Evolutionary conservation across 2,113 vertebrate genomes (phyloP).

Genomic region (Trematomus loennbergii): DNA sequence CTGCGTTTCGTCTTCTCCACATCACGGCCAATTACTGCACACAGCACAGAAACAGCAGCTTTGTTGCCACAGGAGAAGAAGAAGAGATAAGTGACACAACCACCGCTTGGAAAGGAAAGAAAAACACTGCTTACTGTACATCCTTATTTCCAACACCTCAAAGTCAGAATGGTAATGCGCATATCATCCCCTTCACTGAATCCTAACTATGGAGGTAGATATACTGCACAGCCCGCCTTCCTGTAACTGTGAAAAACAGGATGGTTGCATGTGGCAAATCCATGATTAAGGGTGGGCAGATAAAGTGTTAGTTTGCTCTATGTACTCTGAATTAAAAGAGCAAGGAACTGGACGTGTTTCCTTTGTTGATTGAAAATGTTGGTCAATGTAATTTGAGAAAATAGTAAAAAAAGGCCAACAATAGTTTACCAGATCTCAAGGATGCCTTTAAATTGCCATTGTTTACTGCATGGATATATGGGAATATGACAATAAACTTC

Average conservation of each 20-base stretch:
- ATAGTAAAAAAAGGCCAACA: background rate
- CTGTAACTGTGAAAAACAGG: conserved; percentile 5
- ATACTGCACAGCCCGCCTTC: background rate
- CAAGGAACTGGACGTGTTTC: background rate
- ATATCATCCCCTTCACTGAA: conserved; percentile 18
- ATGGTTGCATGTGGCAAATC: background rate
- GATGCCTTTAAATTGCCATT: background rate
- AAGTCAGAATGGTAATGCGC: conserved; percentile 14
- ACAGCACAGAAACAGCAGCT: background rate
- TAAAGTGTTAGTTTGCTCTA: background rate
- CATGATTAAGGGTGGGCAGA: background rate
- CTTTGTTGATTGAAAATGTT: background rate
- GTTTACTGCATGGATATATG: background rate
- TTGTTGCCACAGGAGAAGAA: background rate
- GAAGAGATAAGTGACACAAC: conserved; percentile 21
- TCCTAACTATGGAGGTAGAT: conserved; percentile 25
- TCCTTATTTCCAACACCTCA: conserved; percentile 43
- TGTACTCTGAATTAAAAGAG: background rate
- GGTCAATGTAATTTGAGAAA: background rate
- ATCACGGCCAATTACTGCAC: conserved; percentile 34
- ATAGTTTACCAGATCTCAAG: background rate
- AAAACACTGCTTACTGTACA: conserved; percentile 8
- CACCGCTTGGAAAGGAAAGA: conserved; percentile 11
- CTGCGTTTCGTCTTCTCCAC: conserved; percentile 14
- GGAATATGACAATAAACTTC: background rate